Base-by-base conservation (phyloP, 2,888 invertebrate species). In the Cryptocheilus praepositus region DNA sequence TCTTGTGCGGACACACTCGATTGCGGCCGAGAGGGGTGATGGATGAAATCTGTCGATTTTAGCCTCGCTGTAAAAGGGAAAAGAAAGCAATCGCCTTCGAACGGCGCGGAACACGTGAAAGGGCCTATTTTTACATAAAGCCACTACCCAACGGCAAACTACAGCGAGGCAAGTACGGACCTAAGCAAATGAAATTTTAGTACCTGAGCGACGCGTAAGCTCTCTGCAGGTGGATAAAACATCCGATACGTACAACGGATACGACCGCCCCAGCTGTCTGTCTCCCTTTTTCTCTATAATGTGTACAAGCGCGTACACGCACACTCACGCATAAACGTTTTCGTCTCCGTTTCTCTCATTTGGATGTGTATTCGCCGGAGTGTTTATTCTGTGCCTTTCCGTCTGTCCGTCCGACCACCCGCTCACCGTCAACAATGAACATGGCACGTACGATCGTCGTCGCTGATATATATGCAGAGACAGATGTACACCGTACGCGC, bases 201-300 rank as follows among this genome's bases (percentile, higher is more conserved):
- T 77, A 77, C 77, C 77, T 77, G 77, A 68, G 64, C 55, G 62
- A 64, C 52, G 55, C 58, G 67, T 67, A 68, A 13, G 13, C 19
- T 21, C 15, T 21, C 69, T 64, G 76, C 76, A 78, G 77, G 79
- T 79, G 76, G 79, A 78, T 78, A 49, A 71, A 78, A 71, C 67
- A 73, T 44, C 69, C 70, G 67, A 70, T 63, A 65, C 66, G 67
- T 49, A 73, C n/a, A n/a, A n/a, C 51, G 61, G 56, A 62, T 79
- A 13, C 25, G 64, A 78, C 61, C 68, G 46, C 65, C 69, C 69
- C 74, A 61, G 46, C 64, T 67, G 66, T 59, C 74, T 58, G 53
- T 66, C 64, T 57, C 64, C 69, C 66, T 60, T 60, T 43, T 25
- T 44, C 25, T 54, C 56, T 21, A 53, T 59, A n/a, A n/a, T n/a